phyloP scores from a whole-genome alignment of 2,797 vertebrate genomes.

The Austrolebias charrua region DNA sequence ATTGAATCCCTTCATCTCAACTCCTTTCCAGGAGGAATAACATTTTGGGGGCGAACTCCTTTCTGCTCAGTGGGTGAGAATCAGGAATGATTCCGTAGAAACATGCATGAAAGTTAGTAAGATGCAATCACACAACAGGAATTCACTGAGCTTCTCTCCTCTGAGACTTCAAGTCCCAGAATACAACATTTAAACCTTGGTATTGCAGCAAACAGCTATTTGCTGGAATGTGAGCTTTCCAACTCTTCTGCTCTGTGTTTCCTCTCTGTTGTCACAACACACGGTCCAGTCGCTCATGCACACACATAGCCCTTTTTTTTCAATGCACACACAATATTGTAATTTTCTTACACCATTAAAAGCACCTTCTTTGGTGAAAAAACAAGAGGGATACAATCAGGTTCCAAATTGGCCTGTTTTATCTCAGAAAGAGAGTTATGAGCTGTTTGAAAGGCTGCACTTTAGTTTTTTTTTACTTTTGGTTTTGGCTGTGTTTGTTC shows the following conservation, averaged over 20 bases:
- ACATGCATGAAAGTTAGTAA: neutral
- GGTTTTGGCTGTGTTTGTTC: neutral
- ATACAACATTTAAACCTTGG: neutral
- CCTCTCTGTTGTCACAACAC: neutral
- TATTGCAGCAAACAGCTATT: neutral
- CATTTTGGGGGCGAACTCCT: neutral
- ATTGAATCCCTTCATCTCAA: neutral
- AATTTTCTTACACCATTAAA: neutral
- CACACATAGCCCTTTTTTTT: neutral
- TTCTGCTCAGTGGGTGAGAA: neutral
- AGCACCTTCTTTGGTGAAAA: neutral
- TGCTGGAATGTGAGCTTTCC: neutral
- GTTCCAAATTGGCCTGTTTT: neutral
- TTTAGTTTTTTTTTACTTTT: too few species aligned
- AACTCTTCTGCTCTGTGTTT: neutral
- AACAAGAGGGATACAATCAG: neutral
- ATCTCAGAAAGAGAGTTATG: neutral
- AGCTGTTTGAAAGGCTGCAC: neutral
- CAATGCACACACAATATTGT: neutral
- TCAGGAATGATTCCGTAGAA: slow-evolving; percentile 1
- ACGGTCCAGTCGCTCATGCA: neutral
- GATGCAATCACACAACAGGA: neutral
- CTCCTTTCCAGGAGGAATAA: neutral
- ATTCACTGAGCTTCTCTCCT: neutral
- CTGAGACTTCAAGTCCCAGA: neutral